Base-by-base conservation (phyloP, 2,113 vertebrate species). In the Ammospiza nelsoni region DNA sequence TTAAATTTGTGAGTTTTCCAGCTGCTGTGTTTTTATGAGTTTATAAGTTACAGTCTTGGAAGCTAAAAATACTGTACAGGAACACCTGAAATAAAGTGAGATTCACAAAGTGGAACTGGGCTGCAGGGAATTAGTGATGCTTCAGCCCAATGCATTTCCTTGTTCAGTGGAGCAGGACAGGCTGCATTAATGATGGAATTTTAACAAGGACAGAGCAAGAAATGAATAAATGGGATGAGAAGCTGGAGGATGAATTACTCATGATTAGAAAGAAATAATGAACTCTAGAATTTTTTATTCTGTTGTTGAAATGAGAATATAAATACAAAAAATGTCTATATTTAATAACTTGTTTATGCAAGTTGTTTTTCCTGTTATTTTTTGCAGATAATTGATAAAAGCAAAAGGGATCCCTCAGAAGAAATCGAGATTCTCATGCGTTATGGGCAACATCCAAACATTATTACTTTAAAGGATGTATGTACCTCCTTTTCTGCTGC, bases 351-450 rank as follows among this genome's bases (percentile, higher is more conserved):
- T 55, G 9, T 39, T 87, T 84, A 83, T 29, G 8, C 16, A 88
- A 74, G 15, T 52, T 84, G 29, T 81, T 88, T 90, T 91, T 94
- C 71, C 12, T 94, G 15, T 92, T 67, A 5, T 95, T 12, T 95
- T 93, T 97, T 92, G 89, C 97, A 99, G 99, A 99, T 99, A 94
- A 99, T 99, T 97, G 99, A 99, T 97, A 99, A 99, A 98, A 99
- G 98, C 96, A 99, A 99, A 93, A 98, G 99, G 90, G 99, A 99
- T 89, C 99, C 99, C 8, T 99, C 99, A 13, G 99, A 99, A 97
- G 99, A 99, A 98, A 99, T 99, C 11, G 99, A 99, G 95, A 99
- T 99, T 97, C 98, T 99, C 81, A 99, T 99, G 99, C 98, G 98
- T 92, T 99, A 99, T 28, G 99, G 99, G 79, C 99, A 99, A 61